phyloP scores from a whole-genome alignment of 2,888 invertebrate species.

The Aricia artaxerxes region DNA sequence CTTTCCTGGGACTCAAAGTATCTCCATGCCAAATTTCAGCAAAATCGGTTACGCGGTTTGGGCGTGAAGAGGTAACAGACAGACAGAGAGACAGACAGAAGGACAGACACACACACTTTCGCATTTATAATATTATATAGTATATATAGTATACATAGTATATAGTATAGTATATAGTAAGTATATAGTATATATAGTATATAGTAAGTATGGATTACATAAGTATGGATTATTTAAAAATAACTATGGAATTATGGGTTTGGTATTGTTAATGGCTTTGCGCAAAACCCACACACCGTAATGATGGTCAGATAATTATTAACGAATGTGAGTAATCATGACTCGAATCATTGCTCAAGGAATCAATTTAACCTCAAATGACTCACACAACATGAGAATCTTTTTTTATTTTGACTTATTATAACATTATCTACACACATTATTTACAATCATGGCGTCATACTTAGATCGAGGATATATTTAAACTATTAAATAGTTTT shows the following conservation, averaged over 20 bases:
- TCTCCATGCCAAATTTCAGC: no score
- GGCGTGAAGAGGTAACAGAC: no score
- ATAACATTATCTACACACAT: background rate
- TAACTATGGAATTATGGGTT: background rate
- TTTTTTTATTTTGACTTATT: background rate
- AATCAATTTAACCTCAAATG: background rate
- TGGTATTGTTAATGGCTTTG: background rate
- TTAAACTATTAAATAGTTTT: no score
- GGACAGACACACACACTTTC: no score
- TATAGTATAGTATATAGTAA: no score
- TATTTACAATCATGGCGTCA: background rate
- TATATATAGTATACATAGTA: no score
- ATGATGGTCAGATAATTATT: slow-evolving; percentile 10
- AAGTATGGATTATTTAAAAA: background rate
- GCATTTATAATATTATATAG: no score
- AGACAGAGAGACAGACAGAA: no score
- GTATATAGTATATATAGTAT: no score
- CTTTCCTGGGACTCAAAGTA: no score
- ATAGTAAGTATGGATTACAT: no score
- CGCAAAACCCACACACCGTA: background rate
- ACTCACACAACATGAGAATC: background rate
- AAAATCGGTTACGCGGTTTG: no score
- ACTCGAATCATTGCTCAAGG: background rate
- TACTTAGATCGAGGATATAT: background rate
- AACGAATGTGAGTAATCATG: background rate